Base-by-base conservation (phyloP, 2,888 invertebrate genomes). In the Cylindroiulus punctatus region DNA sequence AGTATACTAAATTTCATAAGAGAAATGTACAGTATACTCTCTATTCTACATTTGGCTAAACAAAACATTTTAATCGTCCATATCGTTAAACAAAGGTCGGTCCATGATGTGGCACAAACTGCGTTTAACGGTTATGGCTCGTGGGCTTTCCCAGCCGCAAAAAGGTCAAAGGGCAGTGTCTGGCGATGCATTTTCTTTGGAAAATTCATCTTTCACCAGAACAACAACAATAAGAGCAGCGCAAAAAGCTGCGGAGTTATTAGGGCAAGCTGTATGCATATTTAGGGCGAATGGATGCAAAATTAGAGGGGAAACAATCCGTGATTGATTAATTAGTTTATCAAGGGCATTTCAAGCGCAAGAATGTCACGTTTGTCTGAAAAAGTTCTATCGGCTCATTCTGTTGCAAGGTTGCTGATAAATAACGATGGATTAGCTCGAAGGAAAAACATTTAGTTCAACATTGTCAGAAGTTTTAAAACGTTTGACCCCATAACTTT, bases 301-400 rank as follows among this genome's bases (percentile, higher is more conserved):
- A 65, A 65, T 65, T 65, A 26, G 65, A 65, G 65, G 65, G 65
- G 65, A 65, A 65, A 65, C 65, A 65, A 65, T 65, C 7, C 65
- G 65, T 65, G 65, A 65, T 65, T 65, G 65, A 65, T 65, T 65
- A 65, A 65, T 65, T 65, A 65, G 65, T 26, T 65, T 65, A 65
- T 65, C 65, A 65, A 65, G 65, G 65, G 26, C 65, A 65, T 65
- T 65, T 65, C 65, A 26, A 65, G 65, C 65, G 65, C 65, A 65
- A 65, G 65, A 65, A 65, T 65, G 65, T 65, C 65, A 65, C 65
- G 65, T 65, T 65, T 65, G 65, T 22, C 65, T 65, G 22, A 65
- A 65, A 65, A 65, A 65, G n/a, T 65, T 65, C 65, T 65, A 65
- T 65, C 65, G 65, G 65, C 65, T 19, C 65, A 65, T 65, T 65